These are phyloP conservation scores for Druceiella hillmani DNA, from an alignment of 2,888 invertebrate species.

Conservation along the genomic window DNA sequence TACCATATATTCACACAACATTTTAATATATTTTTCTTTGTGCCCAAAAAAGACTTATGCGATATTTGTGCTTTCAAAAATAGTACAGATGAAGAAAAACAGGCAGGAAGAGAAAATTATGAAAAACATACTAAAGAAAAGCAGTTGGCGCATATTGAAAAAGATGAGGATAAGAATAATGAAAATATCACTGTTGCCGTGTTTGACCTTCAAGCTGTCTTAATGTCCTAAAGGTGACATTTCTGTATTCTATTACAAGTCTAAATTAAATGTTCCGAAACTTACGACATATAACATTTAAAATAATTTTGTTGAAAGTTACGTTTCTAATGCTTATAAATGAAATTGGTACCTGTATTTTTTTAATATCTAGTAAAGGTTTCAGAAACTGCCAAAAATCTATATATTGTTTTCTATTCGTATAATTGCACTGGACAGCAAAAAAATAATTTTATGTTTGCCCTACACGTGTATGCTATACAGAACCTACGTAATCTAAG, in stretches of 20 bases:
- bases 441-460: constrained; percentile 25
- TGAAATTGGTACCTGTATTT: constrained; percentile 30
- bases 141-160: constrained; percentile 19
- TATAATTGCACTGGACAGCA: constrained; percentile 28
- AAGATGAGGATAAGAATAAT: constrained; percentile 23
- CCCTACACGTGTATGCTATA: constrained; percentile 17
- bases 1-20: constrained; percentile 23
- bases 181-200: constrained; percentile 20
- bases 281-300: constrained; percentile 27
- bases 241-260: constrained; percentile 28
- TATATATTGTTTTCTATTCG: constrained; percentile 28
- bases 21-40: too few species aligned
- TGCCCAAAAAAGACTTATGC: constrained; percentile 23
- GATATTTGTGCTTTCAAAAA: constrained; percentile 17
- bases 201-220: constrained; percentile 28
- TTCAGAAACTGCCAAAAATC: constrained; percentile 12
- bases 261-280: constrained; percentile 27
- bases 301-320: constrained; percentile 23
- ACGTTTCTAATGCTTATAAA: constrained; percentile 30
- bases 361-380: constrained; percentile 26
- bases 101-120: constrained; percentile 23
- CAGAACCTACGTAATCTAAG: constrained; percentile 10
- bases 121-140: constrained; percentile 25
- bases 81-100: constrained; percentile 18
- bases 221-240: constrained; percentile 28